Evolutionary conservation across 2,797 vertebrate genomes (phyloP).

Genomic region (Ciconia nigra): DNA sequence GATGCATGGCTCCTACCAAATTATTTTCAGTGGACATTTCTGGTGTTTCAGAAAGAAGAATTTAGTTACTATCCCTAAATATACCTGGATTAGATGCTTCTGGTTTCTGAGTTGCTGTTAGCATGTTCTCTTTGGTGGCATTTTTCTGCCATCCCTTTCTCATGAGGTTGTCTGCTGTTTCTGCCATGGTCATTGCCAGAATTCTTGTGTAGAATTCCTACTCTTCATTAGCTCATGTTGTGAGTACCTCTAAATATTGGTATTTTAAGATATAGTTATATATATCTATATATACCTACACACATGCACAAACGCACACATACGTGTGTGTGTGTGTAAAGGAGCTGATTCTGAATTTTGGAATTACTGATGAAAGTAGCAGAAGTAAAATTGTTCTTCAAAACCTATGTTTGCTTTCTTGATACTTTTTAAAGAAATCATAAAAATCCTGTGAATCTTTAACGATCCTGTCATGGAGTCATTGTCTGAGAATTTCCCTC

Average conservation of each 20-base stretch:
- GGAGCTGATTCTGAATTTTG: neutral
- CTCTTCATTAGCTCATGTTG: neutral
- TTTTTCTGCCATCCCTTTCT: neutral
- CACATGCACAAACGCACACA: fast-evolving
- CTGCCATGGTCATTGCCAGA: neutral
- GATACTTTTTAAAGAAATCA: neutral
- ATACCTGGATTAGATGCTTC: neutral
- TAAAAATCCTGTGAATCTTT: neutral
- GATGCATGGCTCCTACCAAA: neutral
- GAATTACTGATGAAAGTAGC: neutral
- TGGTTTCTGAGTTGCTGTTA: neutral
- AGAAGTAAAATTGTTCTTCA: neutral
- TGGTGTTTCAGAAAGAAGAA: neutral
- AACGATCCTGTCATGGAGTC: neutral
- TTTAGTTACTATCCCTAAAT: neutral
- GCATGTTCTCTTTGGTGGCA: neutral
- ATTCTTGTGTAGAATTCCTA: neutral
- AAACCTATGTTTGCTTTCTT: neutral
- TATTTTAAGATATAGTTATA: neutral
- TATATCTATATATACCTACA: neutral
- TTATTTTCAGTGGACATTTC: neutral
- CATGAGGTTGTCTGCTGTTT: neutral
- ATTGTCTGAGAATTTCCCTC: neutral
- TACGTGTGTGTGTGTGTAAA: neutral
- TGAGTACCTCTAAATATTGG: neutral